Percentiles rank a stretch among this genome's conserved stretches.
These are phyloP conservation scores for Danio jaintianensis DNA, from an alignment of 2,797 vertebrate genomes.

Conservation along the genomic window DNA sequence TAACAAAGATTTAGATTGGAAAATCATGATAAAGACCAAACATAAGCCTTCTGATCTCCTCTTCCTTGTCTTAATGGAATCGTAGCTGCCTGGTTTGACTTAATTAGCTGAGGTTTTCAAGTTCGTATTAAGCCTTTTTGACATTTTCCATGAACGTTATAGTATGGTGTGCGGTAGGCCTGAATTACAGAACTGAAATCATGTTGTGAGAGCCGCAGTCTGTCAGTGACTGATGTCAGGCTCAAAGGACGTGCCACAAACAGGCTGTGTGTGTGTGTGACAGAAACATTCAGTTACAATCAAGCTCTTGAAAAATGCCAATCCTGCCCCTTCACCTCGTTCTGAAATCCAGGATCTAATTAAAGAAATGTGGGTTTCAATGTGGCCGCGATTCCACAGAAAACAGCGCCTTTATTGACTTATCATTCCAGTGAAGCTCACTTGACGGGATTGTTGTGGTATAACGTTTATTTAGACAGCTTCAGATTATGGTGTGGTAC, in stretches of 20 bases:
- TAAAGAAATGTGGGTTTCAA: not conserved
- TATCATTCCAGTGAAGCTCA: not conserved
- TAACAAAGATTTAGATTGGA: constrained; percentile 51
- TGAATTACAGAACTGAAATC: constrained; percentile 36
- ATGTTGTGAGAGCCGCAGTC: constrained; percentile 45
- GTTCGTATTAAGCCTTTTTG: constrained; percentile 38
- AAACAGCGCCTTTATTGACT: not conserved
- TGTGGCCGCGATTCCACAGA: not conserved
- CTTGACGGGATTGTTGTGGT: not conserved
- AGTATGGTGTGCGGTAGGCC: constrained; percentile 16
- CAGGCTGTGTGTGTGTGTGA: constrained; percentile 68
- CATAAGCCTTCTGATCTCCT: constrained; percentile 49
- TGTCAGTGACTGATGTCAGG: constrained; percentile 78
- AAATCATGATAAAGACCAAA: constrained; percentile 49
- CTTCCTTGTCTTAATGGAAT: constrained; percentile 24
- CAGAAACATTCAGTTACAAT: constrained; percentile 63
- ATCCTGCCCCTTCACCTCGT: constrained; percentile 23
- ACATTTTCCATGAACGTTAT: constrained; percentile 46
- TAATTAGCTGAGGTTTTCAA: constrained; percentile 42
- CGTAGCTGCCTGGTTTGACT: constrained; percentile 29
- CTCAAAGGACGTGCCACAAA: constrained; percentile 75
- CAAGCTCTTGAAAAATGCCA: constrained; percentile 29
- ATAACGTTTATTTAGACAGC: not conserved
- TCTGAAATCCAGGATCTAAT: constrained; percentile 8
- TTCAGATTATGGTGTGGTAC: no score